These are phyloP conservation scores for Salarias fasciatus DNA, from an alignment of 2,797 vertebrate species.

Conservation along the genomic window DNA sequence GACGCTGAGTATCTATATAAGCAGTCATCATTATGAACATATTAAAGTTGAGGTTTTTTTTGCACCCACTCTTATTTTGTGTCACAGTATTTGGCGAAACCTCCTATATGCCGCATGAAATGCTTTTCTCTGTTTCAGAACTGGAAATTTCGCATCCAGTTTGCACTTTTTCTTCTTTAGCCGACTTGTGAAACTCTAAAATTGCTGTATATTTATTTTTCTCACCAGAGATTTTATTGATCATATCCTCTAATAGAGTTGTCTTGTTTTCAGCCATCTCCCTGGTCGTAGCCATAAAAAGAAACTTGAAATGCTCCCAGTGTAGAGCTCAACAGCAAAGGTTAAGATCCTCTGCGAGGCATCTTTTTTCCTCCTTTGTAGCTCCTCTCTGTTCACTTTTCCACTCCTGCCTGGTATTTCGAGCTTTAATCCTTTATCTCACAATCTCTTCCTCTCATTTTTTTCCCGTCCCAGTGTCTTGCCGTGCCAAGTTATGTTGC, in stretches of 20 bases:
- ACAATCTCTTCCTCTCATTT: constrained; percentile 38
- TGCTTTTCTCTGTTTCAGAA: too few species aligned
- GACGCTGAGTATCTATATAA: too few species aligned
- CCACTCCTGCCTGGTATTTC: constrained; percentile 37
- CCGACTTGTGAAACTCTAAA: too few species aligned
- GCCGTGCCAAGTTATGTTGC: constrained; percentile 64
- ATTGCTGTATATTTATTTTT: too few species aligned
- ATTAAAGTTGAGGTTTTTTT: too few species aligned
- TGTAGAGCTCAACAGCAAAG: constrained; percentile 70
- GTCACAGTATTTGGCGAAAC: too few species aligned
- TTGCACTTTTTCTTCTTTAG: too few species aligned
- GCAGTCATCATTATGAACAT: too few species aligned
- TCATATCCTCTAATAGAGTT: constrained; percentile 6
- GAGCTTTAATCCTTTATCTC: constrained; percentile 52
- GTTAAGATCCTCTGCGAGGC: constrained; percentile 74
- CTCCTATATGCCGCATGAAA: too few species aligned
- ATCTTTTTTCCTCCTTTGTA: constrained; percentile 49
- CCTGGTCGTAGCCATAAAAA: constrained; percentile 57
- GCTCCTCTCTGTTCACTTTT: constrained; percentile 17
- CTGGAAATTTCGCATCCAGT: too few species aligned
- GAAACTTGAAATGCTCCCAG: constrained; percentile 49
- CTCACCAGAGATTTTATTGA: too few species aligned
- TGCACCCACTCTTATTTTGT: too few species aligned
- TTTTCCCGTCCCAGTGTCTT: constrained; percentile 18
- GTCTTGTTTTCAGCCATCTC: constrained; percentile 19